Evolutionary conservation across 2,113 vertebrate genomes (phyloP).

Genomic region (Oenanthe oenanthe): DNA sequence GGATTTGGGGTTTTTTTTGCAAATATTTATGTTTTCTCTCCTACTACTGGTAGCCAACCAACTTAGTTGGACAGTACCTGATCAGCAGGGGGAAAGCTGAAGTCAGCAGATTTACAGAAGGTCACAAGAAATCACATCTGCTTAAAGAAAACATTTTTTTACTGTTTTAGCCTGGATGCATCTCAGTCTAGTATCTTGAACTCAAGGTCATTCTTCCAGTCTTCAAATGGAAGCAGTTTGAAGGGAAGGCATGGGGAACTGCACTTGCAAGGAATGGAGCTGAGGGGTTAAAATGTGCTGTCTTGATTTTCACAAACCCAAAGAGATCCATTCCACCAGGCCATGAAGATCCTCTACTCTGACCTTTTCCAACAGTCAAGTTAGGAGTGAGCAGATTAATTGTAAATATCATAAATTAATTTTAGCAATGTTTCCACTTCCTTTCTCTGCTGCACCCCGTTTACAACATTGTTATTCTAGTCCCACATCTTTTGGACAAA

Average conservation of each 20-base stretch:
- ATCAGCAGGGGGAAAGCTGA: not conserved
- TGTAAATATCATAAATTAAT: not conserved
- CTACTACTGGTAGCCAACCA: not conserved
- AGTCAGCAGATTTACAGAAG: not conserved
- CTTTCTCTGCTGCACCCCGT: not conserved
- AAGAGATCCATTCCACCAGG: not conserved
- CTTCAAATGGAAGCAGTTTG: not conserved
- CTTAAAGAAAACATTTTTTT: not conserved
- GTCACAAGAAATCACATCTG: not conserved
- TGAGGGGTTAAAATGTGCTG: not conserved
- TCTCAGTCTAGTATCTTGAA: not conserved
- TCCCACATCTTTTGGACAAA: not conserved
- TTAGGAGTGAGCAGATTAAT: not conserved
- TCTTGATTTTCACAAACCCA: not conserved
- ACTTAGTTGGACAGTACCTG: not conserved
- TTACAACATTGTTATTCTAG: not conserved
- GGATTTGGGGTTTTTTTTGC: not conserved
- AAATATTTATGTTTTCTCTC: not conserved
- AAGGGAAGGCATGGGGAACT: accelerated
- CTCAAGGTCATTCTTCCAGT: not conserved
- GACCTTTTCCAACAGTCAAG: not conserved
- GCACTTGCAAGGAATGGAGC: not conserved
- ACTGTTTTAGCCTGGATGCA: not conserved
- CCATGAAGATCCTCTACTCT: not conserved
- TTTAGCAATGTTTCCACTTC: not conserved